These are phyloP conservation scores for Caenorhabditis panamensis DNA, from an alignment of 2,888 invertebrate genomes.

Conservation along the genomic window DNA sequence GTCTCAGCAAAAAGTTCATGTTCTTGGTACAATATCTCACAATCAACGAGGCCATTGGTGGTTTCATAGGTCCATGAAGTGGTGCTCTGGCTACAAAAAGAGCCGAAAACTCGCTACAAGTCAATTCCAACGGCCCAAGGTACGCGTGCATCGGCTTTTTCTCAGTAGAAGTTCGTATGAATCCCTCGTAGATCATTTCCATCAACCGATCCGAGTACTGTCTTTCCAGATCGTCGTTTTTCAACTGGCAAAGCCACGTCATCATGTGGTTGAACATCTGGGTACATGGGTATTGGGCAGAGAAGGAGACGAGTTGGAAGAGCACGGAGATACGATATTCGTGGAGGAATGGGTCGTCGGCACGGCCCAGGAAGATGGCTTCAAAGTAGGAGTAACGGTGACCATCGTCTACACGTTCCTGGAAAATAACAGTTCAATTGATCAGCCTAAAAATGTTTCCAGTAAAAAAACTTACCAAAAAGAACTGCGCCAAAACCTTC, in stretches of 20 bases:
- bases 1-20: conserved; percentile 52
- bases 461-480: conserved; percentile 46
- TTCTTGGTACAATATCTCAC: conserved; percentile 37
- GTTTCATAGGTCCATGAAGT: conserved; percentile 34
- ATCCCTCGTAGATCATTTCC: conserved; percentile 65
- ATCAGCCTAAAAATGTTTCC: too few species aligned
- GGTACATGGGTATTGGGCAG: conserved; percentile 65
- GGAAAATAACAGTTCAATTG: too few species aligned
- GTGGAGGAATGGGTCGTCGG: conserved; percentile 63
- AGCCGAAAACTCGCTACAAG: conserved; percentile 65
- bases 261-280: conserved; percentile 61
- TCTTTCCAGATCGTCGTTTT: conserved; percentile 16
- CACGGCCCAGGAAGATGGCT: conserved; percentile 68
- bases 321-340: conserved; percentile 59
- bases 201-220: conserved; percentile 61
- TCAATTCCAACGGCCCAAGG: conserved; percentile 55
- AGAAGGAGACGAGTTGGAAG: conserved; percentile 58
- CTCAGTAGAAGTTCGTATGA: conserved; percentile 31
- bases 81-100: conserved; percentile 66
- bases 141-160: conserved; percentile 52
- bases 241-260: conserved; percentile 63
- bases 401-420: conserved; percentile 66
- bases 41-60: conserved; percentile 29
- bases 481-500: conserved; percentile 59
- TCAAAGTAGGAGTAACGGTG: conserved; percentile 65